A percentile compares a stretch with the other conserved stretches of the same genome.
Conservation (phyloP, 2,797 vertebrate genomes). For the Ctenosaura bakeri region DNA sequence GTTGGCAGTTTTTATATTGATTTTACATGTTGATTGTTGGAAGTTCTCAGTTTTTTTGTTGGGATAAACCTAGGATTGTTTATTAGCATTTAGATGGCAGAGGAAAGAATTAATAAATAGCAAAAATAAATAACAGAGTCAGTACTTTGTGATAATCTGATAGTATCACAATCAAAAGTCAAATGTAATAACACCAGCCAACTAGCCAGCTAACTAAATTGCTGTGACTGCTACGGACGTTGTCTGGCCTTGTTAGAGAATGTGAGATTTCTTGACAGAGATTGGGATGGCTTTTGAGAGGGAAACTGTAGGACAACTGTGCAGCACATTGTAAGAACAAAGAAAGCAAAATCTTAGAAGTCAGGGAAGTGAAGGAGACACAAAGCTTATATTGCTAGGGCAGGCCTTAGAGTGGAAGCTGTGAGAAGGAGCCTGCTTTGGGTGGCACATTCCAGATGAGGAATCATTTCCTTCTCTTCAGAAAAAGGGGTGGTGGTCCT, state of each 20-base stretch:
- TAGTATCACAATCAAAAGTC: neutral
- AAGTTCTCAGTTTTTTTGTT: neutral
- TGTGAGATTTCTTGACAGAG: neutral
- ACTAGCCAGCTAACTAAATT: neutral
- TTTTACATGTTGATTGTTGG: neutral
- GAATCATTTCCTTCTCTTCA: neutral
- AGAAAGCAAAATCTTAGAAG: neutral
- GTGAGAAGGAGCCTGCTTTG: neutral
- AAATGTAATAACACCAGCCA: neutral
- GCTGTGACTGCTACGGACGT: neutral
- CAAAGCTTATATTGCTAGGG: neutral
- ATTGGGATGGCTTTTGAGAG: neutral
- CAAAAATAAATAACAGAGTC: neutral
- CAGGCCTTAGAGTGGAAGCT: neutral
- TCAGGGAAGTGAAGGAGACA: neutral
- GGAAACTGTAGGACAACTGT: neutral
- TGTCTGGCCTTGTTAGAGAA: neutral
- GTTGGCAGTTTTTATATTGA: neutral
- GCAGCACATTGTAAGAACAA: neutral
- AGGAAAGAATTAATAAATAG: constrained; percentile 4
- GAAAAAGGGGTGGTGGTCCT: too few relatives aligned
- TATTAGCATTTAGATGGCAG: neutral
- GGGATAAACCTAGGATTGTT: neutral
- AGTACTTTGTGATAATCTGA: neutral
- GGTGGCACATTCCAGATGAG: neutral